Conservation (phyloP, 2,113 vertebrate genomes). For the Lota lota region DNA sequence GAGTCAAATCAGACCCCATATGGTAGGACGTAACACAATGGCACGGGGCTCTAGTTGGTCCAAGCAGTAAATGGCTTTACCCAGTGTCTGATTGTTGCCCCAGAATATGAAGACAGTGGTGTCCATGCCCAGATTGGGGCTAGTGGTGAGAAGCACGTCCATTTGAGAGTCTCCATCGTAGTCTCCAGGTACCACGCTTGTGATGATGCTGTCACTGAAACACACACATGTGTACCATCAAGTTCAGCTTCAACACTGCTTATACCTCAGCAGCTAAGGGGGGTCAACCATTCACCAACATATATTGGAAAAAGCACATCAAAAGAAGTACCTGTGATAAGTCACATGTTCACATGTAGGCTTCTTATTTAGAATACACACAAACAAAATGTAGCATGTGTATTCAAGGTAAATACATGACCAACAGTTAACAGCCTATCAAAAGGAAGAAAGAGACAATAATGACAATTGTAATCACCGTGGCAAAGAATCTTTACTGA, state of each 20-base stretch:
- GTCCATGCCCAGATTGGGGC: conserved; percentile 31
- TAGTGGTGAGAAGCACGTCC: conserved; percentile 89
- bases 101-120: conserved; percentile 81
- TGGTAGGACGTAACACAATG: too few species aligned
- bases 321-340: neutral
- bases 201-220: conserved; percentile 73
- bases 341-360: neutral
- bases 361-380: neutral
- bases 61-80: conserved; percentile 54
- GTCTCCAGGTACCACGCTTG: conserved; percentile 94
- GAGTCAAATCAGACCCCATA: too few species aligned
- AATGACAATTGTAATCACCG: conserved; percentile 60
- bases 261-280: too few species aligned
- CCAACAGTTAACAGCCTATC: neutral
- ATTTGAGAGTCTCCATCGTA: conserved; percentile 97
- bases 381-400: neutral
- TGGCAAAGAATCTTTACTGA: conserved; percentile 65
- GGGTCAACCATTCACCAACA: neutral
- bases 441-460: neutral
- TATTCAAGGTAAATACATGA: neutral
- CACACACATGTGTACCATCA: neutral
- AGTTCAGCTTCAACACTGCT: too few species aligned
- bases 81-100: conserved; percentile 92
- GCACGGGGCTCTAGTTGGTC: too few species aligned
- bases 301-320: neutral